Evolutionary conservation across 2,113 vertebrate genomes (phyloP).

Genomic region (Calypte anna): DNA sequence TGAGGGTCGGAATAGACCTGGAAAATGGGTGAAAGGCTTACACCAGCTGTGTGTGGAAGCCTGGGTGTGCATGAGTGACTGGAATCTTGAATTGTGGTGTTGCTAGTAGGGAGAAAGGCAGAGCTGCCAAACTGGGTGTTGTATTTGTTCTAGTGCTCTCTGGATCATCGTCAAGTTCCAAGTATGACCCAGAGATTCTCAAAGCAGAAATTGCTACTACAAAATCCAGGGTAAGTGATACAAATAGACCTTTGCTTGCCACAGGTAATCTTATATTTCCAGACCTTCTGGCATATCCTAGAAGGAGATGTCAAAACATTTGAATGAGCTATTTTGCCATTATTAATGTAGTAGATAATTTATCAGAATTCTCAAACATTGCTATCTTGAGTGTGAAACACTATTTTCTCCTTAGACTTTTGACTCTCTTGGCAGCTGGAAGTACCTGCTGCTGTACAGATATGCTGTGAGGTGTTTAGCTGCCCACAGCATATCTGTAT

Average conservation of each 20-base stretch:
- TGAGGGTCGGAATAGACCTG: background rate
- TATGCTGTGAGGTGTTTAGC: background rate
- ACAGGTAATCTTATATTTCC: background rate
- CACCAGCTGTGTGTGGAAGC: background rate
- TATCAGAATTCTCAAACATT: background rate
- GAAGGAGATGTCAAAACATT: background rate
- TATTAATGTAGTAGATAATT: background rate
- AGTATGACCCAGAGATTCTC: conserved; percentile 98
- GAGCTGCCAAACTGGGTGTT: conserved; percentile 20
- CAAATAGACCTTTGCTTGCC: background rate
- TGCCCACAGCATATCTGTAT: background rate
- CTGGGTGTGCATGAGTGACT: background rate
- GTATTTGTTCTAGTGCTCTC: conserved; percentile 87
- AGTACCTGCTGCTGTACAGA: background rate
- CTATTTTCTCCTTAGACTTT: background rate
- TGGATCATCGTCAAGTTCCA: conserved; percentile 93
- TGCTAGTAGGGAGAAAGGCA: background rate
- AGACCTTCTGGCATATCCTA: background rate
- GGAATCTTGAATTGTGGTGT: background rate
- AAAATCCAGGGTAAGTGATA: conserved; percentile 91
- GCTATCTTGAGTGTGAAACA: background rate
- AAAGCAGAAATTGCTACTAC: conserved; percentile 97
- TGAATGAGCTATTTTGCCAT: background rate
- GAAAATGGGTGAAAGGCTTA: background rate
- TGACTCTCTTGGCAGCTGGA: conserved; percentile 5